Evolutionary conservation across 2,797 vertebrate species (phyloP), one percentile per base, ranked within the genome.

Genomic region (Prionace glauca): DNA sequence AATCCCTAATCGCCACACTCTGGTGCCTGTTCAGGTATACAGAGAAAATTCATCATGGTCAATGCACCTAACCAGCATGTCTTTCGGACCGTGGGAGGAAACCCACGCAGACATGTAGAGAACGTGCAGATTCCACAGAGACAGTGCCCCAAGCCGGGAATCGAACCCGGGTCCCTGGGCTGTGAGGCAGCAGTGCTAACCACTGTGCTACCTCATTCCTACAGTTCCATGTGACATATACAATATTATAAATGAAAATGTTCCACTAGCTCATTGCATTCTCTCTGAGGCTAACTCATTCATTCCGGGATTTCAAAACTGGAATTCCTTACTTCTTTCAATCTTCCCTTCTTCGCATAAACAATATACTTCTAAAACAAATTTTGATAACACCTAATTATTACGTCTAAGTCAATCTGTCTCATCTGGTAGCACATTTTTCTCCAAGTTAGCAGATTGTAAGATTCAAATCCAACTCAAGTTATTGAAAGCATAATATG

Each of bases 171-270:
- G 5, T 56, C 50, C 50, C 50, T 56, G 50, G 50, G 50, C 50
- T 56, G 50, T 7, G 5, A 56, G 5, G 50, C 50, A 5, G 50
- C 50, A 56, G 50, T 56, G 50, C 50, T 56, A 56, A 56, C 50
- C 50, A 56, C 5, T 56, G 50, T 7, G 50, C 5, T 7, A 56
- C 50, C 50, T 7, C 50, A 56, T 56, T 56, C 50, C 50, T 56
- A 56, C 50, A 56, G 3, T 56, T 56, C 50, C 3, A 56, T 56
- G 50, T 79, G n/a, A 79, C 18, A 96, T 96, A 96, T 96, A 96
- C 96, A 96, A 96, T 96, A 96, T 96, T 32, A 96, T 96, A 96
- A 96, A 96, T 96, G 8, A 56, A 96, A 96, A 95, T 81, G 96
- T 90, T 29, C 32, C 26, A 60, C n/a, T 60, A 29, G 56, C 11